These are phyloP conservation scores for Carabus problematicus DNA, from an alignment of 2,888 invertebrate genomes.

Conservation along the genomic window DNA sequence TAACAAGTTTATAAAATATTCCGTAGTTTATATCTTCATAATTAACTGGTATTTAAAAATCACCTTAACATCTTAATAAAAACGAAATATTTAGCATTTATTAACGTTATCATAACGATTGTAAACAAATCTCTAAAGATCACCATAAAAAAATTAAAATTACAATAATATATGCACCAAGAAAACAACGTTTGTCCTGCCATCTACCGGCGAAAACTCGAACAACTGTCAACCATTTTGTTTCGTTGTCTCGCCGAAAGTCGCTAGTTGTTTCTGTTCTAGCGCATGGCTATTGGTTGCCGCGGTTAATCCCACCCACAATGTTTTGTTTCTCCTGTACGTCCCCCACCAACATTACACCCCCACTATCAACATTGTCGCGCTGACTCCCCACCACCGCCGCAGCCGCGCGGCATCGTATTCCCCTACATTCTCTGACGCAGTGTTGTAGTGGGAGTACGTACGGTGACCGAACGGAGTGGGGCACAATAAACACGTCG, in stretches of 20 bases:
- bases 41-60: background rate
- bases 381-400: conserved; percentile 43
- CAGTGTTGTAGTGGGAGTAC: conserved; percentile 45
- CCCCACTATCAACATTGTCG: conserved; percentile 46
- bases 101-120: conserved; percentile 28
- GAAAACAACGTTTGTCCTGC: conserved; percentile 51
- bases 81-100: conserved; percentile 30
- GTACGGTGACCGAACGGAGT: conserved; percentile 44
- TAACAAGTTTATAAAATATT: too few relatives aligned
- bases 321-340: conserved; percentile 50
- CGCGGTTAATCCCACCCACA: conserved; percentile 53
- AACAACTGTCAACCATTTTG: conserved; percentile 66
- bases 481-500: conserved; percentile 60
- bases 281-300: conserved; percentile 64
- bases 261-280: conserved; percentile 55
- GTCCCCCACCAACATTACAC: conserved; percentile 48
- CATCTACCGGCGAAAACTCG: conserved; percentile 57
- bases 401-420: conserved; percentile 46
- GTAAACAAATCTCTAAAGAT: conserved; percentile 39
- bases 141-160: conserved; percentile 38
- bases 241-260: conserved; percentile 62
- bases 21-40: too few relatives aligned
- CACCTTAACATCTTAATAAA: conserved; percentile 33
- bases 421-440: conserved; percentile 46
- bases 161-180: conserved; percentile 39